Base-by-base conservation (phyloP, 2,888 invertebrate species). In the Carabus problematicus region DNA sequence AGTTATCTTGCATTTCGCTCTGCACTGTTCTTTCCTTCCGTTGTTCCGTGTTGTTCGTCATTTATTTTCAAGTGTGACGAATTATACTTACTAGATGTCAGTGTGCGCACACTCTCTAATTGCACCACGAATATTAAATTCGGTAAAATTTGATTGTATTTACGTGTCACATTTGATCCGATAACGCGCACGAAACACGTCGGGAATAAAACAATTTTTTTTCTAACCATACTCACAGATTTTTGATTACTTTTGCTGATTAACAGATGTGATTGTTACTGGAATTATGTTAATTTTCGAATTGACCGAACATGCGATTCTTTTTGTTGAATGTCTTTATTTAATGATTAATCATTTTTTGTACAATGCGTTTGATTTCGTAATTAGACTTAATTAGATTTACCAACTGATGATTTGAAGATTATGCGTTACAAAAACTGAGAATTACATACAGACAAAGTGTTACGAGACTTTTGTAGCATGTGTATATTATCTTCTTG, bases 91-190 rank as follows among this genome's bases (percentile, higher is more conserved):
- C n/a, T 40, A 40, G 56, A 60, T 67, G 67, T 60, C 67, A 67
- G 52, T 54, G 67, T 39, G 52, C 19, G 56, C 29, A 52, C 52
- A 49, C 49, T 42, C 45, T 67, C 67, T 67, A 60, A 67, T 67
- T 67, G 67, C 67, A 60, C 12, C 42, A 42, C 52, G 54, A 60
- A 67, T 66, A 59, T 66, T 58, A 66, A 66, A 66, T 67, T 60
- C 47, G 60, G 60, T 52, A 12, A 67, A 67, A 52, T 67, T 67
- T 67, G 67, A 67, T 67, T 67, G 60, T 64, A 49, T 56, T n/a
- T 56, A 62, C 40, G 49, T 49, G 56, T 29, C n/a, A 12, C 39
- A 39, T 9, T 56, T 56, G 29, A 56, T 56, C 56, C 8, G 56
- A 56, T 9, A 40, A 40, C 56, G 29, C 56, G 29, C 18, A 29